Conservation (phyloP, 2,797 vertebrate genomes). For the Enteromius mattozi region DNA sequence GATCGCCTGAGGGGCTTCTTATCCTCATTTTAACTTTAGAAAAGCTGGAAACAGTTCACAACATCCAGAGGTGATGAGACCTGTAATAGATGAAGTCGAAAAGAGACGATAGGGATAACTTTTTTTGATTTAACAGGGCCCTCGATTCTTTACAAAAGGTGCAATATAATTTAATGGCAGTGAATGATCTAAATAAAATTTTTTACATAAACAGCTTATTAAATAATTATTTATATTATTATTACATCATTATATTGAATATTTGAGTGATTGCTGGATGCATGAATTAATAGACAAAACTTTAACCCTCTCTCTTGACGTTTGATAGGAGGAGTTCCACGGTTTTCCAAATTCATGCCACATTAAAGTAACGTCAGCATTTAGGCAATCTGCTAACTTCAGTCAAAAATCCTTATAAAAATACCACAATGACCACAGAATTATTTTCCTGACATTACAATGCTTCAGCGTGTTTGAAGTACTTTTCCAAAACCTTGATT, state of each 20-base stretch:
- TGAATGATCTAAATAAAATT: not conserved
- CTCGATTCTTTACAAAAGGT: not conserved
- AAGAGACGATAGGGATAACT: not conserved
- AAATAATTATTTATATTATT: not conserved
- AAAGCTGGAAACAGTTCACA: conserved; percentile 19
- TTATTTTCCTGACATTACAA: conserved; percentile 20
- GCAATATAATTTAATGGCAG: not conserved
- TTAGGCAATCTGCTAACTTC: not conserved
- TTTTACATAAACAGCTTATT: not conserved
- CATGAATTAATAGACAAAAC: not conserved
- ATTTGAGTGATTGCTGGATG: not conserved
- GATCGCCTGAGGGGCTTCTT: conserved; percentile 50
- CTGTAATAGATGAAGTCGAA: not conserved
- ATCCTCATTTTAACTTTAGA: conserved; percentile 67
- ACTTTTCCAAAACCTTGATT: conserved; percentile 10
- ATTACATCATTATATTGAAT: not conserved
- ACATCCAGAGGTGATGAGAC: conserved; percentile 48
- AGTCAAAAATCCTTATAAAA: not conserved
- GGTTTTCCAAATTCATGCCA: not conserved
- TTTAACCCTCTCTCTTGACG: not conserved
- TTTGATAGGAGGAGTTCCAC: not conserved
- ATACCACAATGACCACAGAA: conserved; percentile 24
- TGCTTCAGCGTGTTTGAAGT: conserved; percentile 18
- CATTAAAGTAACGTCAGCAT: not conserved
- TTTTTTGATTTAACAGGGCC: not conserved